Percentiles rank a stretch among this genome's conserved stretches.
Conservation (phyloP, 1,140 invertebrate species). For the Colletes latitarsis region DNA sequence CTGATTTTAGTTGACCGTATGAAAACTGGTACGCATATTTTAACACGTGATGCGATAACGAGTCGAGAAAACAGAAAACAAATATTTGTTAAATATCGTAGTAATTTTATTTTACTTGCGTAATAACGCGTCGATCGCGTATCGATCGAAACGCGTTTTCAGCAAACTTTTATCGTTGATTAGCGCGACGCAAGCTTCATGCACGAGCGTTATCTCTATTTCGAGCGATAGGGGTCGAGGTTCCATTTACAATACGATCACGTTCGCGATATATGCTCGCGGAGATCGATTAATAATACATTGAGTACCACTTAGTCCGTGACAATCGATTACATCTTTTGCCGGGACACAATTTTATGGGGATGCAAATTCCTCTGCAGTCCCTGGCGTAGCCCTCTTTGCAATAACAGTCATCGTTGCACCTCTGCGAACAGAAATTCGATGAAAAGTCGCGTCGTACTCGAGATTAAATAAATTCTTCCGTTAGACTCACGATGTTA, state of each 20-base stretch:
- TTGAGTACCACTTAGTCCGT: not conserved
- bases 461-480: too few relatives aligned
- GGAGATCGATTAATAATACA: not conserved
- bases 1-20: too few relatives aligned
- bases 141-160: too few relatives aligned
- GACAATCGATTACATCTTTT: not conserved
- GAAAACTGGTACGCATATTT: too few relatives aligned
- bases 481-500: conserved; percentile 31
- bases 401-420: conserved; percentile 52
- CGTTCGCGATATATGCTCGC: not conserved
- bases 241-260: not conserved
- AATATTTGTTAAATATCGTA: too few relatives aligned
- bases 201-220: not conserved
- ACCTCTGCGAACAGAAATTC: conserved; percentile 29
- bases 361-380: not conserved
- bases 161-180: not conserved
- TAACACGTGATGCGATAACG: too few relatives aligned
- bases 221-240: not conserved
- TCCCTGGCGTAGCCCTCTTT: conserved; percentile 21
- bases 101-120: too few relatives aligned
- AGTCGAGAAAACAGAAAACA: too few relatives aligned
- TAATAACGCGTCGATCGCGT: too few relatives aligned
- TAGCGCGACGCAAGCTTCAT: too few relatives aligned
- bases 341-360: not conserved
- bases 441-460: not conserved